phyloP scores from a whole-genome alignment of 1,140 invertebrate species.

The Bombus confusus region DNA sequence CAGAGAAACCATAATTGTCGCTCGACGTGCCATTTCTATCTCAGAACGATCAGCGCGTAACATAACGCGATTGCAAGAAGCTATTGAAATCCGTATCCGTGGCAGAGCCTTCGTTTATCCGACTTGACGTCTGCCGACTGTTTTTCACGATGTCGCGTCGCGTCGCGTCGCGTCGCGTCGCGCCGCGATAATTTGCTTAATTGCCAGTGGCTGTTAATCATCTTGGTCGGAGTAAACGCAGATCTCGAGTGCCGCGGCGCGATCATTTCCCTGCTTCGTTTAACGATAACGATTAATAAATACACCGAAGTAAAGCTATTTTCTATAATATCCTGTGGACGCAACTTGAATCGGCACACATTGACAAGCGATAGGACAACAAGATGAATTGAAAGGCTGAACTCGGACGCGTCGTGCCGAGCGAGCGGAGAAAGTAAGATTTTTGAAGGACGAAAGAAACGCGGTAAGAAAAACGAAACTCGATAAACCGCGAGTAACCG shows the following conservation, averaged over 20 bases:
- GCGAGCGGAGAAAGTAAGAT: not conserved
- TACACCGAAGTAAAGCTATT: too few relatives aligned
- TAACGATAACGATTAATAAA: constrained; percentile 8
- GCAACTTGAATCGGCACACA: not conserved
- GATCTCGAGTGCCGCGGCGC: not conserved
- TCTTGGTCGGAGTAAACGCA: not conserved
- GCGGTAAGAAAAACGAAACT: not conserved
- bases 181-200: constrained; percentile 2
- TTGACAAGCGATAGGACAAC: not conserved
- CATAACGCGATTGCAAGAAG: not conserved
- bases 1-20: not conserved
- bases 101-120: not conserved
- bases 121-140: not conserved
- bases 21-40: not conserved
- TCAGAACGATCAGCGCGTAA: not conserved
- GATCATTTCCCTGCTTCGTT: not conserved
- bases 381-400: not conserved
- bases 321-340: not conserved
- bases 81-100: not conserved
- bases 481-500: not conserved
- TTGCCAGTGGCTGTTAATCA: constrained; percentile 2
- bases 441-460: not conserved
- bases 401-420: not conserved
- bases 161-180: not conserved
- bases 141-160: constrained; percentile 5